Evolutionary conservation across 1,140 invertebrate species (phyloP).

Genomic region (Sycobia sp.): DNA sequence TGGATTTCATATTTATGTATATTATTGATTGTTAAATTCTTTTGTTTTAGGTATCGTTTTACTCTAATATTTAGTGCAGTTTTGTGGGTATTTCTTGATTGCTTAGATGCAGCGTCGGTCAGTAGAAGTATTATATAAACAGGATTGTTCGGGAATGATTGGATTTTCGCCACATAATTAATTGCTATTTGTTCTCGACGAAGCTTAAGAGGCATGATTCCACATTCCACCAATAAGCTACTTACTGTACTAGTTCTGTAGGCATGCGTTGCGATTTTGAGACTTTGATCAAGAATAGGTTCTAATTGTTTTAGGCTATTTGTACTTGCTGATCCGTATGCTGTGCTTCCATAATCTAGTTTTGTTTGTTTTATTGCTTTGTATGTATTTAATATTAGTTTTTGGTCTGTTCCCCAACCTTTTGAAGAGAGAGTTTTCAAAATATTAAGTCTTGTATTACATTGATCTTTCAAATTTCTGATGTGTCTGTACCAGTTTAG

Average conservation of each 20-base stretch:
- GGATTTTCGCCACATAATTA: not conserved
- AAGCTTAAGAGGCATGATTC: not conserved
- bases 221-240: conserved; percentile 2
- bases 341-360: conserved; percentile 2
- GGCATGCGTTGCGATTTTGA: not conserved
- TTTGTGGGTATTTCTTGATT: no score
- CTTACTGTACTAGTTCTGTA: conserved; percentile 1
- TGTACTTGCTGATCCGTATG: not conserved
- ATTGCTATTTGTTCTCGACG: not conserved
- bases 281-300: not conserved
- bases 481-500: not conserved
- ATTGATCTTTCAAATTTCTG: not conserved
- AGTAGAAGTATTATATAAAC: no score
- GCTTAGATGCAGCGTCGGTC: no score
- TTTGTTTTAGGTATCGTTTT: no score
- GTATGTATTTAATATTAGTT: conserved; percentile 5
- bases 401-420: not conserved
- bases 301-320: not conserved
- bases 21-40: no score
- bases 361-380: conserved; percentile 7
- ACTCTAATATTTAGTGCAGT: no score
- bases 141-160: not conserved
- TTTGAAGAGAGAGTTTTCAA: conserved; percentile 1
- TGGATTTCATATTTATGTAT: no score
- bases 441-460: not conserved